phyloP scores from a whole-genome alignment of 2,113 vertebrate species.

The Sardina pilchardus region DNA sequence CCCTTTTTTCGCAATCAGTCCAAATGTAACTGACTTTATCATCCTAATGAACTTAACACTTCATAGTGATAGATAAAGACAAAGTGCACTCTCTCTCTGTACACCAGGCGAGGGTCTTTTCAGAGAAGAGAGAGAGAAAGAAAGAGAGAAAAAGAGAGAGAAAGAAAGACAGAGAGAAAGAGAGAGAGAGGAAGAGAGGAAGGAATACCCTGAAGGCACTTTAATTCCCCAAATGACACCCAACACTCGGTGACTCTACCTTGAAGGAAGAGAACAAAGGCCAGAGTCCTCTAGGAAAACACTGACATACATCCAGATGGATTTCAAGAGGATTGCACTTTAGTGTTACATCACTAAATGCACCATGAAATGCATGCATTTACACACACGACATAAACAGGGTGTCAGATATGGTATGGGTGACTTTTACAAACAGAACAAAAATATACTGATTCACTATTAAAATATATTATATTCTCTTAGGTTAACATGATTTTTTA shows the following conservation, averaged over 20 bases:
- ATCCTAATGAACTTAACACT: too few species aligned
- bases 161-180: not conserved
- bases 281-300: not conserved
- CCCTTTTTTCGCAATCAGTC: too few species aligned
- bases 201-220: not conserved
- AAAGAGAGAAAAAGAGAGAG: too few species aligned
- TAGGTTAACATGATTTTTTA: conserved; percentile 4
- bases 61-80: too few species aligned
- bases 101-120: not conserved
- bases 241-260: not conserved
- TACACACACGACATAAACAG: not conserved
- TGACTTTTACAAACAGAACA: not conserved
- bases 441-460: not conserved
- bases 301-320: not conserved
- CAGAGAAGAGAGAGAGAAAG: too few species aligned
- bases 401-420: not conserved
- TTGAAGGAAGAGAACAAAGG: not conserved
- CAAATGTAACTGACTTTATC: too few species aligned
- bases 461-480: conserved; percentile 18
- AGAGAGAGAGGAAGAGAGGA: not conserved
- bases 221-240: not conserved
- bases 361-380: not conserved
- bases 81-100: not conserved
- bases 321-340: not conserved
- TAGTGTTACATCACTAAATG: not conserved